Conservation (phyloP, 2,888 invertebrate genomes). For the Theretra japonica region DNA sequence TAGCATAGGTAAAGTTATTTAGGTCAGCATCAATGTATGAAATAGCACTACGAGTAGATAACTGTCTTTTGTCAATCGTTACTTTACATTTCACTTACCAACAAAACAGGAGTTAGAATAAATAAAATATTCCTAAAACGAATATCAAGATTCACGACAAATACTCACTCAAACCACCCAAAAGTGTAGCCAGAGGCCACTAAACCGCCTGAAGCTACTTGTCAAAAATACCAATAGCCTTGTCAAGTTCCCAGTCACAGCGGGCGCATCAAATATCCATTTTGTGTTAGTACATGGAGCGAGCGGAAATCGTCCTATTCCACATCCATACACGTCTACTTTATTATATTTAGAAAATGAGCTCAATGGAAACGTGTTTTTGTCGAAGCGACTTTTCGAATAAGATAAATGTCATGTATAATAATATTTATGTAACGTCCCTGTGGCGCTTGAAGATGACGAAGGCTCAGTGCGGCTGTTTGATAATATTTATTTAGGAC, state of each 20-base stretch:
- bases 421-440: background rate
- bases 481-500: no score
- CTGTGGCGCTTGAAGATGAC: no score
- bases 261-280: conserved; percentile 3
- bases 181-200: conserved; percentile 3
- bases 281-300: background rate
- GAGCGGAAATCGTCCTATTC: background rate
- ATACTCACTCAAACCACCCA: background rate
- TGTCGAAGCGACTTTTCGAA: background rate
- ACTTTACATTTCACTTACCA: no score
- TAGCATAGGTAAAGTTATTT: no score
- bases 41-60: no score
- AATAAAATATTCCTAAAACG: background rate
- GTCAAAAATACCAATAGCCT: conserved; percentile 48
- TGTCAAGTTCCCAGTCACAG: background rate
- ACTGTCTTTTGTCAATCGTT: no score
- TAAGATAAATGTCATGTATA: background rate
- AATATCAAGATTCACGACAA: background rate
- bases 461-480: no score
- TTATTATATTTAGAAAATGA: background rate
- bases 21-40: no score
- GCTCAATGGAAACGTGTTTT: conserved; percentile 6
- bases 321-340: background rate
- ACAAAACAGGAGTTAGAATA: no score
- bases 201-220: conserved; percentile 48